Evolutionary conservation across 2,888 invertebrate genomes (phyloP).

Genomic region (Listrodromus nycthemerus): DNA sequence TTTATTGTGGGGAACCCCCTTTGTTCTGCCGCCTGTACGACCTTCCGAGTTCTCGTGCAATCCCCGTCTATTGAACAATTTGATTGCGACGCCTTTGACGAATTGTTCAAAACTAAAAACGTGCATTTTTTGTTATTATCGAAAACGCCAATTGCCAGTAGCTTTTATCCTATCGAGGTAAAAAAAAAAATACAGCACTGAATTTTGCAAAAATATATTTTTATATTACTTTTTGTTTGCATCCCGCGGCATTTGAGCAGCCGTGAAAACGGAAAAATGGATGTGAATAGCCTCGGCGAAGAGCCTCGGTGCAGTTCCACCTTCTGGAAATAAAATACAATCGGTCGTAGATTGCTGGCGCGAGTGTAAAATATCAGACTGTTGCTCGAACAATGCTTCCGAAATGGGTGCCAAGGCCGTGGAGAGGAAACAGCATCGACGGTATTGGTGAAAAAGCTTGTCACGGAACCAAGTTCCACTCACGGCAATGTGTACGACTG

Average conservation of each 20-base stretch:
- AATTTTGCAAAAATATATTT: background rate
- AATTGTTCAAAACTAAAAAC: background rate
- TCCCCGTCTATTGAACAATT: background rate
- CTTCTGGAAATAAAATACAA: slow-evolving; percentile 17
- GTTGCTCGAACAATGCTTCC: slow-evolving; percentile 2
- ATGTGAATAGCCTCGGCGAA: background rate
- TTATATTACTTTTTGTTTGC: background rate
- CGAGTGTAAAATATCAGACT: slow-evolving; percentile 9
- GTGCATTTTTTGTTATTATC: background rate
- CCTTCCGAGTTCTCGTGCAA: background rate
- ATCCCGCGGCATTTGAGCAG: too few species aligned
- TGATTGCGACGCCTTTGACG: background rate
- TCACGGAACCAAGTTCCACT: background rate
- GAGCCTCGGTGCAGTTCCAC: too few species aligned
- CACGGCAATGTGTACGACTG: background rate
- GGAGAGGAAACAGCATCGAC: background rate
- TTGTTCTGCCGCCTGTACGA: background rate
- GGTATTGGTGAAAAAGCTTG: background rate
- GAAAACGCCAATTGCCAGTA: background rate
- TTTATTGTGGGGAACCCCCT: background rate
- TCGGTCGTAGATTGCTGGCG: slow-evolving; percentile 13
- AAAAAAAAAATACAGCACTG: background rate
- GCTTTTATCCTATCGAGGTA: background rate
- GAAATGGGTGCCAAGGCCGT: background rate
- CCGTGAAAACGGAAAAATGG: background rate